Conservation (phyloP, 2,113 vertebrate species). For the Amazona guildingii region DNA sequence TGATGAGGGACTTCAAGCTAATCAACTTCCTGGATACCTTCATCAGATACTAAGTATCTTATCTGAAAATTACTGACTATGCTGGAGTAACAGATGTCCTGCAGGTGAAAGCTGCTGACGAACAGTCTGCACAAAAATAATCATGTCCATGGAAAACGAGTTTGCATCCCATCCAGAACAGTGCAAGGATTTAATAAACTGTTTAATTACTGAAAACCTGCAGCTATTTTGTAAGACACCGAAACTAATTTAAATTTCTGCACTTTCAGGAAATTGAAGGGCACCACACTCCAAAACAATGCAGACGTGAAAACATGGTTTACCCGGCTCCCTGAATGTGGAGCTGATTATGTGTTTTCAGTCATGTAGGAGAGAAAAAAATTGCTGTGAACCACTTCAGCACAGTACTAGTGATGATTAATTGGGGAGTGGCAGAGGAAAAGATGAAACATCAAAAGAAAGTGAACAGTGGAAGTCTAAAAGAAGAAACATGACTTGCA, state of each 20-base stretch:
- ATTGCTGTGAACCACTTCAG: not conserved
- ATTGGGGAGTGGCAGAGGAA: constrained; percentile 4
- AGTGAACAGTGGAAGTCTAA: not conserved
- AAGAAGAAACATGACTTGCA: not conserved
- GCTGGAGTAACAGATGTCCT: not conserved
- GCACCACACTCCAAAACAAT: not conserved
- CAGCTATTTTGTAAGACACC: not conserved
- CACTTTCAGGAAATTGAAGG: not conserved
- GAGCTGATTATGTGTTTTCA: not conserved
- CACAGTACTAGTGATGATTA: not conserved
- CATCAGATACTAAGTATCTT: not conserved
- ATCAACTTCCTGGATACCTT: not conserved
- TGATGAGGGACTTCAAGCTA: not conserved
- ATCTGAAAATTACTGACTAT: not conserved
- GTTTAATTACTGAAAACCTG: not conserved
- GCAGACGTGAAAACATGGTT: not conserved
- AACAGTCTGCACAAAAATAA: not conserved
- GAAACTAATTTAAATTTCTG: not conserved
- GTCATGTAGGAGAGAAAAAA: not conserved
- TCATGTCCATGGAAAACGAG: not conserved
- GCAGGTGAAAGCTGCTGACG: not conserved
- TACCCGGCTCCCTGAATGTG: not conserved
- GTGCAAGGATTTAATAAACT: not conserved
- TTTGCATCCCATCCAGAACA: not conserved
- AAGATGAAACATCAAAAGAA: constrained; percentile 18